Base-by-base conservation (phyloP, 2,113 vertebrate genomes). In the Porphyrio hochstetteri region DNA sequence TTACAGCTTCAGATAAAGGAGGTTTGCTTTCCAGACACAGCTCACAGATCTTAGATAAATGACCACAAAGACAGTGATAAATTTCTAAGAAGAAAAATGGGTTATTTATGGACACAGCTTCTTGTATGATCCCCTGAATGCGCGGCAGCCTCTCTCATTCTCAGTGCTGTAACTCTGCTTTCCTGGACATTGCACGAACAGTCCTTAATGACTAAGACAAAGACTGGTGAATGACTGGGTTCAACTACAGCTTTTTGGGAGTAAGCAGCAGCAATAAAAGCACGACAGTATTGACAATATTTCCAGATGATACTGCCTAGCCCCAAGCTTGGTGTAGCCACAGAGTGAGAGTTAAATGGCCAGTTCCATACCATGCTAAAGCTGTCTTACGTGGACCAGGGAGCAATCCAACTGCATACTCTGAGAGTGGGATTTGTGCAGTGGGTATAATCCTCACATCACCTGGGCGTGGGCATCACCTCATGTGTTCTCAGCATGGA, bases 71-170 rank as follows among this genome's bases (percentile, higher is more conserved):
- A 74, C 18, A 38, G 6, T 59, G 33, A n/a, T 64, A 77, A 7
- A 65, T 82, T 93, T 93, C 85, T 92, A 85, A 90, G 79, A 88
- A 89, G 57, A 86, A 91, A 91, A 72, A 35, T 16, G 81, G 5
- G 7, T 8, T 92, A 81, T 78, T 93, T 92, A 63, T 21, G 42
- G 68, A 7, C 44, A 75, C 14, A 8, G 23, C 69, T 56, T 74
- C 31, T 84, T 57, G 16, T 33, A 23, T 59, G 61, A 74, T 33
- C 21, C 31, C 28, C 36, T 84, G 68, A 67, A 70, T 64, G 14
- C 24, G 28, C 0, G 0, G 35, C 10, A 83, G 35, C 10, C 20
- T 52, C 9, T 55, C 56, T 86, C 42, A 29, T 52, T 17, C 55
- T 90, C 50, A 46, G 15, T 3, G 0, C 40, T 78, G 56, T 53